Evolutionary conservation across 2,797 vertebrate species (phyloP).

Genomic region (Rhincodon typus): DNA sequence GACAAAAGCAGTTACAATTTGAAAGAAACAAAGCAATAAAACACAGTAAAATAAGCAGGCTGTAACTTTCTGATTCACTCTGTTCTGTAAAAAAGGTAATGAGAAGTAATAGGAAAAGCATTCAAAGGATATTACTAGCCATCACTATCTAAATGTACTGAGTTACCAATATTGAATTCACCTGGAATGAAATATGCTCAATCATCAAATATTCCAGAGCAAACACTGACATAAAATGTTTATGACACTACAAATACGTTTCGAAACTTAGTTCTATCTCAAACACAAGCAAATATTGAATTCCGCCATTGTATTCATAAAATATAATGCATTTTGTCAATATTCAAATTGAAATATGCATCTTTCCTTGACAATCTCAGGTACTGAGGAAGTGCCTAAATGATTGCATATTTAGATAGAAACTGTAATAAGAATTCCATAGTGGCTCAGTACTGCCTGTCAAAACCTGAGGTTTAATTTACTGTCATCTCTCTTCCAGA

Average conservation of each 20-base stretch:
- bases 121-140: background rate
- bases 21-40: background rate
- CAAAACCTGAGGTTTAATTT: background rate
- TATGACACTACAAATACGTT: background rate
- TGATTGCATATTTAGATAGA: background rate
- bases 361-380: background rate
- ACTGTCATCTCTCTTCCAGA: background rate
- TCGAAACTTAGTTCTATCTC: background rate
- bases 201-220: background rate
- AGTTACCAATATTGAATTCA: slow-evolving; percentile 15
- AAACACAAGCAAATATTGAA: slow-evolving; percentile 22
- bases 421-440: background rate
- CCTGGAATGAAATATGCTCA: background rate
- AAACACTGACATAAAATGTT: background rate
- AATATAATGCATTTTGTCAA: slow-evolving; percentile 25
- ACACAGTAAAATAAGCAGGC: background rate
- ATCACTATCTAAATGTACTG: background rate
- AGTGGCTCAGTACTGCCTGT: background rate
- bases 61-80: background rate
- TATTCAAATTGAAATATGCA: slow-evolving; percentile 16
- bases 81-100: background rate
- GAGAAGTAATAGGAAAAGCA: background rate
- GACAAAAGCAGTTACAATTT: background rate
- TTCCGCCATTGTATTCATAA: background rate
- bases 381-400: background rate